Conservation (phyloP, 2,797 vertebrate species). For the Chromobotia macracanthus region DNA sequence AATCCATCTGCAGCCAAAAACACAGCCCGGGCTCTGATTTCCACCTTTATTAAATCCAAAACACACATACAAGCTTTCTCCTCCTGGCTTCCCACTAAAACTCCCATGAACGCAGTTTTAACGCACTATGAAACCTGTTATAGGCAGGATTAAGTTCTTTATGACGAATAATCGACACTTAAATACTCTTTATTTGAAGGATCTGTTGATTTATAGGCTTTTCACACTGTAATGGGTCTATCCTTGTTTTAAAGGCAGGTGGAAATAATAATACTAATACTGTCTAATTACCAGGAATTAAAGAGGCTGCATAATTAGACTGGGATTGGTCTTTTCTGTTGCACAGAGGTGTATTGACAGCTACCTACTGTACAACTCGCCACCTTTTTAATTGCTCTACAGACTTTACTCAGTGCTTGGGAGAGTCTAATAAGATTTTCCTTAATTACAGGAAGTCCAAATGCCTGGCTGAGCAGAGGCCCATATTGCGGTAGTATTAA, state of each 20-base stretch:
- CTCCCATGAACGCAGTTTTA: slow-evolving; percentile 32
- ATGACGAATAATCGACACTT: neutral
- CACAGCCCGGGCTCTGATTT: slow-evolving; percentile 27
- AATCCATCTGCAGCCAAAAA: slow-evolving; percentile 37
- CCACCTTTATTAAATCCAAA: slow-evolving; percentile 47
- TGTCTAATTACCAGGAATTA: slow-evolving; percentile 20
- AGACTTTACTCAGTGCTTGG: slow-evolving; percentile 2
- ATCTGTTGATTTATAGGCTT: slow-evolving; percentile 17
- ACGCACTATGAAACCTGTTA: slow-evolving; percentile 32
- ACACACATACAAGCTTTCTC: slow-evolving; percentile 37
- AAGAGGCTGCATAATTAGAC: slow-evolving; percentile 4
- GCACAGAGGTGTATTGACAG: neutral
- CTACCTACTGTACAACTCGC: neutral
- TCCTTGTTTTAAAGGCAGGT: slow-evolving; percentile 9
- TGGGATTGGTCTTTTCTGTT: neutral
- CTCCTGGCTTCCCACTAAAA: slow-evolving; percentile 26
- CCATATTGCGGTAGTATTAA: neutral
- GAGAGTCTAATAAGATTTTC: slow-evolving; percentile 1
- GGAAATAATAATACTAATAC: too few relatives aligned
- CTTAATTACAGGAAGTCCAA: slow-evolving; percentile 11
- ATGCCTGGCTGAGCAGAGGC: neutral
- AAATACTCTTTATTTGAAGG: neutral
- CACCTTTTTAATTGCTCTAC: slow-evolving; percentile 11
- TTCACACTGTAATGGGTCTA: neutral
- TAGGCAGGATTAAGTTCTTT: slow-evolving; percentile 9